These are phyloP conservation scores for Clinocottus analis DNA, from an alignment of 2,113 vertebrate genomes.

Conservation along the genomic window DNA sequence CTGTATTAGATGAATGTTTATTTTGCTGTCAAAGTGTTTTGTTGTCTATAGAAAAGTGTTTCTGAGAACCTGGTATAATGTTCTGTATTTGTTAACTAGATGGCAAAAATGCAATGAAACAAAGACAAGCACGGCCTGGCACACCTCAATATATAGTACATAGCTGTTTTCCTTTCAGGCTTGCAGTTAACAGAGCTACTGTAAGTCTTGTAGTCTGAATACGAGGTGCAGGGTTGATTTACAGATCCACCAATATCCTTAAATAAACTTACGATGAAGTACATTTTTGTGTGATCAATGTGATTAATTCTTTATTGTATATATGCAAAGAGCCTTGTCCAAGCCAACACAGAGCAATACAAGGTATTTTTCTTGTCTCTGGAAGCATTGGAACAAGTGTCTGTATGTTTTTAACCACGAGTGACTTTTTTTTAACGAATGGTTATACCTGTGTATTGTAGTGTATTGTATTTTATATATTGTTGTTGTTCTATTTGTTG, in stretches of 20 bases:
- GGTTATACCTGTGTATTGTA: too few species aligned
- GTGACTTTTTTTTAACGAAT: too few species aligned
- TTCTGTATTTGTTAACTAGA: neutral
- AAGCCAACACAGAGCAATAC: too few species aligned
- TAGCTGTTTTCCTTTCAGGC: neutral
- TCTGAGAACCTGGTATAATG: neutral
- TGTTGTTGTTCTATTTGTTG: too few species aligned
- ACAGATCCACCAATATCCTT: neutral
- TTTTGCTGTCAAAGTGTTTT: neutral
- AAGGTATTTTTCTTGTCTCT: too few species aligned
- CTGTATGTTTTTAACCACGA: too few species aligned
- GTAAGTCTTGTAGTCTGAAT: neutral
- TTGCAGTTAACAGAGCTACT: neutral
- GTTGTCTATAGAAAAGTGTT: neutral
- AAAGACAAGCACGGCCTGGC: neutral
- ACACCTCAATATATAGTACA: conserved; percentile 8
- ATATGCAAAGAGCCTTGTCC: neutral
- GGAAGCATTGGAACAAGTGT: too few species aligned
- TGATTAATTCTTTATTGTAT: neutral
- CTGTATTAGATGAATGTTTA: neutral
- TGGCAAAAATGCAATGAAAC: too few species aligned
- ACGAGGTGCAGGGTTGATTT: neutral
- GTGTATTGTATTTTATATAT: too few species aligned
- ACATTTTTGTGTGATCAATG: neutral
- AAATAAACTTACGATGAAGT: neutral